Conservation (phyloP, 2,888 invertebrate genomes). For the Diloba caeruleocephala region DNA sequence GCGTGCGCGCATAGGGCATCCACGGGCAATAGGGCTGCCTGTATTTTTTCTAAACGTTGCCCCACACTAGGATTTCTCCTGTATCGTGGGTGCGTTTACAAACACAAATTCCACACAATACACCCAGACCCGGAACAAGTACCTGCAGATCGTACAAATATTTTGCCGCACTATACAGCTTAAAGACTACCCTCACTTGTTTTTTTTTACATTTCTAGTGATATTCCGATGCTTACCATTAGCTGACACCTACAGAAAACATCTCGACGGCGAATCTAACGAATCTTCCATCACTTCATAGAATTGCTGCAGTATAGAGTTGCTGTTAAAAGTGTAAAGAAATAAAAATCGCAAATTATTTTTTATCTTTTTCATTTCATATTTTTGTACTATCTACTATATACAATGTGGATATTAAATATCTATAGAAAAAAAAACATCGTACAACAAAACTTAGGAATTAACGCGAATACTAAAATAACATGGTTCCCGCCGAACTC, state of each 20-base stretch:
- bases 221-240: slow-evolving; percentile 74
- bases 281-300: slow-evolving; percentile 24
- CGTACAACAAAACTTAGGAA: slow-evolving; percentile 80
- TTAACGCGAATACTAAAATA: slow-evolving; percentile 72
- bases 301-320: too few relatives aligned
- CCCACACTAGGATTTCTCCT: too few relatives aligned
- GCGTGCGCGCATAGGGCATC: too few relatives aligned
- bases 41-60: too few relatives aligned
- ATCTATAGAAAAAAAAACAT: slow-evolving; percentile 80
- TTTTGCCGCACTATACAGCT: too few relatives aligned
- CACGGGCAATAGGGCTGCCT: too few relatives aligned
- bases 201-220: slow-evolving; percentile 61
- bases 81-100: too few relatives aligned
- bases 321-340: slow-evolving; percentile 35
- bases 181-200: background rate
- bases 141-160: too few relatives aligned
- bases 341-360: slow-evolving; percentile 57
- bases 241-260: slow-evolving; percentile 71
- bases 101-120: too few relatives aligned
- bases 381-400: slow-evolving; percentile 89
- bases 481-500: slow-evolving; percentile 55
- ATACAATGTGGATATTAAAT: slow-evolving; percentile 85
- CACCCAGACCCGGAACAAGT: too few relatives aligned
- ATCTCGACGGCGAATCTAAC: slow-evolving; percentile 50
- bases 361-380: slow-evolving; percentile 82